Conservation (phyloP, 2,888 invertebrate genomes). For the Salticus scenicus region DNA sequence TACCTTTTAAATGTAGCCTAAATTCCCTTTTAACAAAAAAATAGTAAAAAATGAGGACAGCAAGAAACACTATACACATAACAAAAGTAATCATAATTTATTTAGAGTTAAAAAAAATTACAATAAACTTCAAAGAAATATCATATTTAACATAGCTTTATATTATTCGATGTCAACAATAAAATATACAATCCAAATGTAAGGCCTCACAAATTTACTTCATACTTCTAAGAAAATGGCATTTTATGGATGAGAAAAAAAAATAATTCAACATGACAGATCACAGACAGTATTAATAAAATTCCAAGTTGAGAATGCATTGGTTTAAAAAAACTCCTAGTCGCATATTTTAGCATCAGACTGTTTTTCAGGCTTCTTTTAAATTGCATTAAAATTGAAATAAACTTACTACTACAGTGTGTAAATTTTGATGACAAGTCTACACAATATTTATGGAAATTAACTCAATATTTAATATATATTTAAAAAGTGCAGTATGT, state of each 20-base stretch:
- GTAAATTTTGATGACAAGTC: too few species aligned
- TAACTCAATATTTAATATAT: too few species aligned
- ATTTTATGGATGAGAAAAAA: neutral
- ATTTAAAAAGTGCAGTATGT: too few species aligned
- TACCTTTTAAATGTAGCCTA: too few species aligned
- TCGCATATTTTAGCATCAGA: too few species aligned
- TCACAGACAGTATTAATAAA: neutral
- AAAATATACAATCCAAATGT: slow-evolving; percentile 4
- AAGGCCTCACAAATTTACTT: neutral
- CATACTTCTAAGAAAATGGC: neutral
- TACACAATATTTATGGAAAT: too few species aligned
- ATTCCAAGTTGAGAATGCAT: neutral
- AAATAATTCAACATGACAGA: neutral
- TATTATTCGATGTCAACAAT: neutral
- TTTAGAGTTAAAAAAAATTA: neutral
- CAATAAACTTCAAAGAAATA: neutral
- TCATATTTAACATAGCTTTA: neutral
- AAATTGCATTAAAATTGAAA: too few species aligned
- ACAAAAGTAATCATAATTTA: neutral
- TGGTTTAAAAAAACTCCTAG: too few species aligned
- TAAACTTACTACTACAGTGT: too few species aligned
- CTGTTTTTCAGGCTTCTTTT: too few species aligned
- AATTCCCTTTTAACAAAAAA: too few species aligned
- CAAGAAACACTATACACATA: neutral
- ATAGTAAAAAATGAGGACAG: too few species aligned